phyloP scores from a whole-genome alignment of 2,797 vertebrate genomes.

The Pristis pectinata region DNA sequence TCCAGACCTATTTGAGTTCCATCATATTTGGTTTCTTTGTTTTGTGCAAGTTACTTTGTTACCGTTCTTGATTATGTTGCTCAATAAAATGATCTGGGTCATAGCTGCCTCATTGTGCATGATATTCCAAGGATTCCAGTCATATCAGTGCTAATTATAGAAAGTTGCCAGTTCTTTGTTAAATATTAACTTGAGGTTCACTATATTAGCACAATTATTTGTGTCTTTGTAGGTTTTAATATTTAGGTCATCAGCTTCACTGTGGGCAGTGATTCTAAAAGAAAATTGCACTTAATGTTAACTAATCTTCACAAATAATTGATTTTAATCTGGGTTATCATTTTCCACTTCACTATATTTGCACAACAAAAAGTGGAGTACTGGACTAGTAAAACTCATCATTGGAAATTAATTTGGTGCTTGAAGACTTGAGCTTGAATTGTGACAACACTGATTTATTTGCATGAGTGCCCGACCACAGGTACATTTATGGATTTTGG shows the following conservation, averaged over 20 bases:
- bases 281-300: background rate
- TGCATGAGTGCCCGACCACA: background rate
- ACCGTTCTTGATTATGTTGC: background rate
- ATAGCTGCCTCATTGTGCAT: background rate
- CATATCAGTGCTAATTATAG: background rate
- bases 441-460: background rate
- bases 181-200: background rate
- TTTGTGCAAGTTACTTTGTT: background rate
- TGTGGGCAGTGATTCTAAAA: background rate
- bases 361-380: background rate
- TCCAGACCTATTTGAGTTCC: background rate
- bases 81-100: background rate
- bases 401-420: background rate
- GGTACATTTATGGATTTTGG: background rate
- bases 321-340: background rate
- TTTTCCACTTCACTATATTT: background rate
- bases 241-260: background rate
- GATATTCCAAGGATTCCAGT: background rate
- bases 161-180: background rate
- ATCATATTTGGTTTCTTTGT: background rate
- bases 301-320: background rate
- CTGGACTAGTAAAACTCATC: background rate
- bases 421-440: background rate
- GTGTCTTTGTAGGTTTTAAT: background rate
- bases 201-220: slow-evolving; percentile 14